These are phyloP conservation scores for Phyllostomus hastatus DNA, from an alignment of 2,113 vertebrate species.

Conservation along the genomic window DNA sequence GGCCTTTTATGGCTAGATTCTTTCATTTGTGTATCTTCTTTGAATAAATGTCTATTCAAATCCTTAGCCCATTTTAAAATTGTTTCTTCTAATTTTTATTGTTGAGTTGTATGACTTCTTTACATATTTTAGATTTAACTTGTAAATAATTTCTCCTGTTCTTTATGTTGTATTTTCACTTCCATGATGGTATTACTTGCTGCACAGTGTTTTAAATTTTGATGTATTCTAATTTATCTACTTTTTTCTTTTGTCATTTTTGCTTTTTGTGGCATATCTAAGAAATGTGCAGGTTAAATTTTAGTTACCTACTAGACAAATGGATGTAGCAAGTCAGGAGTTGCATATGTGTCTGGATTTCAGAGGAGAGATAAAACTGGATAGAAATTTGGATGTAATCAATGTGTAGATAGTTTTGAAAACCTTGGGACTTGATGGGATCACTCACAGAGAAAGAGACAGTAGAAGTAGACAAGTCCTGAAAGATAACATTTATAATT, in stretches of 20 bases:
- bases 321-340: not conserved
- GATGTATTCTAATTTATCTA: not conserved
- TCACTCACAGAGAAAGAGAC: not conserved
- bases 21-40: not conserved
- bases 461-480: not conserved
- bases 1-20: not conserved
- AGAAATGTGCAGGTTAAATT: not conserved
- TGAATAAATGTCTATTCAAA: not conserved
- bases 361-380: not conserved
- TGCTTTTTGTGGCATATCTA: not conserved
- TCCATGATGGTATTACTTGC: not conserved
- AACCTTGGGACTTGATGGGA: not conserved
- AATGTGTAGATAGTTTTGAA: not conserved
- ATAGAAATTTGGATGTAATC: not conserved
- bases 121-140: not conserved
- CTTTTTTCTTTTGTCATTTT: not conserved
- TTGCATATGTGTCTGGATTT: not conserved
- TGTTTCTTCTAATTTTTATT: not conserved
- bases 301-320: not conserved
- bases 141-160: not conserved
- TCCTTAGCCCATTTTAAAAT: not conserved
- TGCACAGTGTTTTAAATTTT: not conserved
- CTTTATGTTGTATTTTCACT: not conserved
- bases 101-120: not conserved
- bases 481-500: not conserved